Evolutionary conservation across 2,797 vertebrate genomes (phyloP).

Genomic region (Eremophila alpestris): DNA sequence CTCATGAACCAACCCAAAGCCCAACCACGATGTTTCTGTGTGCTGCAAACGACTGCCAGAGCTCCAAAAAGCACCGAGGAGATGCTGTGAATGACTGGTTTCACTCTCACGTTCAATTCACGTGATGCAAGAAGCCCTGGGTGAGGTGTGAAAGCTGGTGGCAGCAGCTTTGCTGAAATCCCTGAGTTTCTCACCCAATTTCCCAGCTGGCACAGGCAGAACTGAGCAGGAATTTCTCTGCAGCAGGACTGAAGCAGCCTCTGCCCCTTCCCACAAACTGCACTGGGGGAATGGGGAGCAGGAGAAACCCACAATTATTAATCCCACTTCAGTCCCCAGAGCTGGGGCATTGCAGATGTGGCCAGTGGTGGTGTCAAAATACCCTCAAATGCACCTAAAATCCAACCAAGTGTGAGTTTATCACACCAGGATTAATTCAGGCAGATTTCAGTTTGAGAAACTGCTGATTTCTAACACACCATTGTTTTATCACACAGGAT

Average conservation of each 20-base stretch:
- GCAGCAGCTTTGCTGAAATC: constrained; percentile 7
- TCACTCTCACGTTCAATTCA: background rate
- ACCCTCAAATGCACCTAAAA: background rate
- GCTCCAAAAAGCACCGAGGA: background rate
- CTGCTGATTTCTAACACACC: background rate
- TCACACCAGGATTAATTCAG: background rate
- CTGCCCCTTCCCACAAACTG: background rate
- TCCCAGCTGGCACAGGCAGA: background rate
- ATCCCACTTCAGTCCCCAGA: background rate
- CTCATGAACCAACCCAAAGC: background rate
- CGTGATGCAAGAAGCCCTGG: background rate
- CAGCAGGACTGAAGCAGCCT: background rate
- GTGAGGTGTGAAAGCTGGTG: background rate
- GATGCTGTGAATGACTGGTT: background rate
- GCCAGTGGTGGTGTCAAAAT: background rate
- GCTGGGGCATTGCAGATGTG: background rate
- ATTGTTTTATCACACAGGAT: fast-evolving
- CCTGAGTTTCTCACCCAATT: constrained; percentile 4
- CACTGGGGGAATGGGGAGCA: background rate
- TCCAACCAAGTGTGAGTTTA: background rate
- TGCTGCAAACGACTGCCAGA: background rate
- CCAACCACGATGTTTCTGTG: background rate
- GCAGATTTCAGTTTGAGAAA: background rate
- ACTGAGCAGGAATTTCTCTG: background rate
- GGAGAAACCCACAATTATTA: background rate